These are phyloP conservation scores for Sternarchorhynchus goeldii DNA, from an alignment of 2,797 vertebrate species.

Conservation along the genomic window DNA sequence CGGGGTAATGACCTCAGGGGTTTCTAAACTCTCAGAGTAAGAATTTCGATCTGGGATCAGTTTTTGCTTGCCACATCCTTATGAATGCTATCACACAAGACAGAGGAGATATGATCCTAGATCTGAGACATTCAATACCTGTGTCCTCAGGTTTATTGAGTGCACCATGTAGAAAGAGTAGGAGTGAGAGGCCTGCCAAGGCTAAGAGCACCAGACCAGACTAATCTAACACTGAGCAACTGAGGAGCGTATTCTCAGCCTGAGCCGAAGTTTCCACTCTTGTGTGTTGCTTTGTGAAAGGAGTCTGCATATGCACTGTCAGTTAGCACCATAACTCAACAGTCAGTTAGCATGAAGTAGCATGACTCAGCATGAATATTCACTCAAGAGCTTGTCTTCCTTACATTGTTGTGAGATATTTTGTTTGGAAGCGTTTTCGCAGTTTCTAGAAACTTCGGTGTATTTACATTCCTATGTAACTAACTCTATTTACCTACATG, in stretches of 20 bases:
- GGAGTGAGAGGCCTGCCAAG: neutral
- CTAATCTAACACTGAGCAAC: too few relatives aligned
- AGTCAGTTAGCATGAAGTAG: neutral
- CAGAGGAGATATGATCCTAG: constrained; percentile 11
- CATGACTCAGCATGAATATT: neutral
- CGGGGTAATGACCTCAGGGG: neutral
- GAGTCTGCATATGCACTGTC: neutral
- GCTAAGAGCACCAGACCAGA: too few relatives aligned
- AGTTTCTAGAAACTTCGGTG: neutral
- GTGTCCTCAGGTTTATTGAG: neutral
- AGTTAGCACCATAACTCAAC: neutral
- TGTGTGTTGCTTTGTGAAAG: neutral
- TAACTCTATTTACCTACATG: neutral
- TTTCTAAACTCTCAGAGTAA: neutral
- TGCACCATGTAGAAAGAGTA: neutral
- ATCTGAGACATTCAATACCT: constrained; percentile 18
- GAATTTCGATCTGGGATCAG: neutral
- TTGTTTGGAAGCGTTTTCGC: too few relatives aligned
- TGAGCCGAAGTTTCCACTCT: neutral
- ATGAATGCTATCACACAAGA: neutral
- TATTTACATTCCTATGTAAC: neutral
- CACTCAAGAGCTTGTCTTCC: neutral
- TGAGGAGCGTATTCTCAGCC: neutral
- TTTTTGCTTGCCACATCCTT: neutral
- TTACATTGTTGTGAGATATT: neutral